These are phyloP conservation scores for Cheiracanthium punctorium DNA, from an alignment of 2,888 invertebrate genomes.

Conservation along the genomic window DNA sequence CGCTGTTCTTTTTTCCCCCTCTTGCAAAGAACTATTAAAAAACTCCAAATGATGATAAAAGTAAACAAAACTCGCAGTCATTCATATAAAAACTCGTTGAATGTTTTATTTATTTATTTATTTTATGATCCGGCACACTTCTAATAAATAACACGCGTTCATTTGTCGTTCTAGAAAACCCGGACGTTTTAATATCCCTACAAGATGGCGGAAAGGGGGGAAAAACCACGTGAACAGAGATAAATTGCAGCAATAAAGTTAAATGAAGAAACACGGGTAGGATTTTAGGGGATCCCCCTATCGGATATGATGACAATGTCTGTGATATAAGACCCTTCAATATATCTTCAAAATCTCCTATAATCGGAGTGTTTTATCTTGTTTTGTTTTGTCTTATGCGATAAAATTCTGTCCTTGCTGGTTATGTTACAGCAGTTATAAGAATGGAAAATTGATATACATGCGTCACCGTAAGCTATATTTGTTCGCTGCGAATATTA, in stretches of 20 bases:
- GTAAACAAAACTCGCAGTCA: conserved; percentile 66
- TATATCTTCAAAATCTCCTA: conserved; percentile 62
- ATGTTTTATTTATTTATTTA: conserved; percentile 51
- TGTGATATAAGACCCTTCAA: conserved; percentile 59
- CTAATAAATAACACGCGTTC: conserved; percentile 61
- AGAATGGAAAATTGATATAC: conserved; percentile 10
- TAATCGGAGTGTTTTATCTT: conserved; percentile 65
- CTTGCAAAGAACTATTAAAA: conserved; percentile 49
- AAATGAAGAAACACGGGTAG: conserved; percentile 69
- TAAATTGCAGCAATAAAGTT: conserved; percentile 67
- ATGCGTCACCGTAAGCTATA: background rate
- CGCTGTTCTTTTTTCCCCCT: conserved; percentile 28
- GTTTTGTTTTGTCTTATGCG: conserved; percentile 27
- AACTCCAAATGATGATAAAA: conserved; percentile 67
- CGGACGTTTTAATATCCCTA: conserved; percentile 64
- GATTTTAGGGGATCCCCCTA: conserved; percentile 53
- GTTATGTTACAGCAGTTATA: conserved; percentile 9
- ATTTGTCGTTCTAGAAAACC: conserved; percentile 25
- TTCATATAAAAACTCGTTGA: conserved; percentile 66
- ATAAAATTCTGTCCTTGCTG: conserved; percentile 12
- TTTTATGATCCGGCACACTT: too few species aligned
- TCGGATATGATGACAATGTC: conserved; percentile 68
- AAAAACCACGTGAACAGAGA: conserved; percentile 34
- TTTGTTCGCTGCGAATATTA: background rate
- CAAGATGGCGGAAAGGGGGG: conserved; percentile 34